Conservation (phyloP, 1,140 invertebrate genomes). For the Hestina assimilis region DNA sequence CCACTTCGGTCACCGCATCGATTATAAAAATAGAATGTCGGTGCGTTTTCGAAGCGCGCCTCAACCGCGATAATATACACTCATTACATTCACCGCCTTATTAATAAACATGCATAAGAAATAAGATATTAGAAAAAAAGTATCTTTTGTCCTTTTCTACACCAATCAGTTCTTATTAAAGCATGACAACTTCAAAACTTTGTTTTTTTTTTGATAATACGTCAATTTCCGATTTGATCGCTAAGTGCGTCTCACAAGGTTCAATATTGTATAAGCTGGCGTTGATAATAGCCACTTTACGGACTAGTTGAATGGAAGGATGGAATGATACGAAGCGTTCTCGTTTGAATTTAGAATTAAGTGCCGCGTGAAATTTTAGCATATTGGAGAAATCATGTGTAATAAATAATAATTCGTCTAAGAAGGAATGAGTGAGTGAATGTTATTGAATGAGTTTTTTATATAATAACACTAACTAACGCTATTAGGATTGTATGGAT, state of each 20-base stretch:
- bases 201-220: not conserved
- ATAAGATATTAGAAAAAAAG: no score
- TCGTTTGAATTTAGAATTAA: constrained; percentile 24
- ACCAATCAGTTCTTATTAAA: not conserved
- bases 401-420: no score
- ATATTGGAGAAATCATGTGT: no score
- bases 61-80: constrained; percentile 45
- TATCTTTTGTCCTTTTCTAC: not conserved
- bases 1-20: constrained; percentile 67
- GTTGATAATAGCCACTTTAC: not conserved
- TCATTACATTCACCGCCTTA: constrained; percentile 25
- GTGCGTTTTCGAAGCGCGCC: constrained; percentile 59
- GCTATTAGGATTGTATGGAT: no score
- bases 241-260: constrained; percentile 36
- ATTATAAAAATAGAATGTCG: constrained; percentile 70
- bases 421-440: no score
- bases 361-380: constrained; percentile 4
- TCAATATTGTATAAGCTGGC: constrained; percentile 25
- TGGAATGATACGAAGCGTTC: constrained; percentile 31
- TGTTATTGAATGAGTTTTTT: no score
- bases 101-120: not conserved
- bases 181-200: not conserved
- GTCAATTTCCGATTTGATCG: constrained; percentile 10
- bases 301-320: constrained; percentile 51
- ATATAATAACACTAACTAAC: no score